A percentile compares a stretch with the other conserved stretches of the same genome.
These are phyloP conservation scores for Geotrupes spiniger DNA, from an alignment of 2,888 invertebrate genomes.

Conservation along the genomic window DNA sequence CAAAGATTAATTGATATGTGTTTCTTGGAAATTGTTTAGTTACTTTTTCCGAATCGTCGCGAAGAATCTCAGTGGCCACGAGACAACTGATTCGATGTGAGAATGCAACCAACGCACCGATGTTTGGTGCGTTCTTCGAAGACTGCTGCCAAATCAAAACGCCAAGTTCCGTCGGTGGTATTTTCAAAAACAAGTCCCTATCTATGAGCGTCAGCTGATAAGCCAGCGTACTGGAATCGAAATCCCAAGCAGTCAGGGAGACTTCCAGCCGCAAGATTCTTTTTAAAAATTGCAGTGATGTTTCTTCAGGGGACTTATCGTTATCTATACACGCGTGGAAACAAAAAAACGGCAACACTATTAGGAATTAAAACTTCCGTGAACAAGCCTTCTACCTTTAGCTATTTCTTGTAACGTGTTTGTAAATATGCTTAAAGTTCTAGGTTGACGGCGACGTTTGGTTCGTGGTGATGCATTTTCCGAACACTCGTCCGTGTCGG, in stretches of 20 bases:
- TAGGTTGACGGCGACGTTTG: slow-evolving; percentile 11
- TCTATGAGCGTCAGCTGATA: slow-evolving; percentile 56
- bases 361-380: slow-evolving; percentile 21
- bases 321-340: slow-evolving; percentile 16
- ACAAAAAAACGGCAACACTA: slow-evolving; percentile 21
- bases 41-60: slow-evolving; percentile 47
- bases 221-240: slow-evolving; percentile 54
- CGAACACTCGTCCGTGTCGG: slow-evolving; percentile 25
- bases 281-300: slow-evolving; percentile 44
- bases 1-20: slow-evolving; percentile 16
- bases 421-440: slow-evolving; percentile 7
- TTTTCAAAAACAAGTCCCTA: slow-evolving; percentile 53
- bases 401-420: slow-evolving; percentile 15
- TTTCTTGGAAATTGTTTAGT: neutral
- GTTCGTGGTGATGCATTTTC: slow-evolving; percentile 24
- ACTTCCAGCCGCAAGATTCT: slow-evolving; percentile 47
- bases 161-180: slow-evolving; percentile 50
- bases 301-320: slow-evolving; percentile 31
- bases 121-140: slow-evolving; percentile 53
- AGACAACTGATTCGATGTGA: slow-evolving; percentile 55
- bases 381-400: slow-evolving; percentile 13
- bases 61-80: slow-evolving; percentile 52
- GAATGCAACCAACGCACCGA: slow-evolving; percentile 54
- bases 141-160: slow-evolving; percentile 49
- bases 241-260: slow-evolving; percentile 53